Evolutionary conservation across 2,888 invertebrate species (phyloP), one percentile per base, ranked within the genome.

Genomic region (Polyommatus iphigenia): DNA sequence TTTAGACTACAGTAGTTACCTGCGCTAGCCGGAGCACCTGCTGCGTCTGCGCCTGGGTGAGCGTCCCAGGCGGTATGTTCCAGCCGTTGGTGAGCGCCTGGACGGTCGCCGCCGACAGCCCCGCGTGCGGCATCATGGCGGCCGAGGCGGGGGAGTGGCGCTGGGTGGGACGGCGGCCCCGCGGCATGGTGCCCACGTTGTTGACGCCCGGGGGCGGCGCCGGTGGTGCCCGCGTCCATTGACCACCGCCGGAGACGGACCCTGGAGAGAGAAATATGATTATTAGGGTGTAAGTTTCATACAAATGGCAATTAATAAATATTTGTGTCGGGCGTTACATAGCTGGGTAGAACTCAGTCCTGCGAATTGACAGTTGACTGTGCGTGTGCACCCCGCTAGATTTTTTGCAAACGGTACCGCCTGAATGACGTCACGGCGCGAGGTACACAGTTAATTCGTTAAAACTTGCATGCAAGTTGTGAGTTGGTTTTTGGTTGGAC

Each of bases 221-320:
- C 0, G 96, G 95, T 0, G 97, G 97, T 82, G 97, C 97, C 50
- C 97, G 94, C 41, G 97, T 97, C 97, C 97, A 97, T 83, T 97
- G 97, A 0, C 97, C 96, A 20, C 95, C 95, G 81, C 95, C 90
- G 24, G 90, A 85, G 71, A 90, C 91, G 46, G 91, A 85, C 2
- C 93, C 93, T 91, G 86, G 8, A 78, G 4, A 79, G 72, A 32
- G 24, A 6, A 36, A 36, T 36, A 36, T 36, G 0, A 36, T 36
- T 36, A 36, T 36, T 36, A 36, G 36, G 6, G 36, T 36, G 36
- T 36, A 36, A 36, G 36, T 36, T 36, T 36, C 36, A 6, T 36
- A 36, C 6, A 36, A 36, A 36, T 36, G 36, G 36, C 36, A 36
- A 36, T 36, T 36, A 36, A 36, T 36, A 36, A 32, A 36, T 36